Evolutionary conservation across 30 jellyfish, hydroid and myxozoan genomes (phyloP), one percentile per base, ranked within the genome.

Genomic region (Catostylus mosaicus): DNA sequence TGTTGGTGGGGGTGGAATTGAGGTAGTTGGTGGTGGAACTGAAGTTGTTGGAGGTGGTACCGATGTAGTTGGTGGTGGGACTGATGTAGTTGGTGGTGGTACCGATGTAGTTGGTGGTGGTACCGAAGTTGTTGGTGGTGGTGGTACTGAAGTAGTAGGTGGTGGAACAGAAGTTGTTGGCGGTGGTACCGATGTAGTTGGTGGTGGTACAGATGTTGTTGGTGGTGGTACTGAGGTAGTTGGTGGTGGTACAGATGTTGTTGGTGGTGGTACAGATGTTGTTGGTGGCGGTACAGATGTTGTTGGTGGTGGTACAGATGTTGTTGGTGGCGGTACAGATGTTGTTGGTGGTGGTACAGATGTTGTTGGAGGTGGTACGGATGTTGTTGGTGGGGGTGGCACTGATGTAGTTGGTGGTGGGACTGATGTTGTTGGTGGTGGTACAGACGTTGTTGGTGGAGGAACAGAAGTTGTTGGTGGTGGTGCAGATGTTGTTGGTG

Each of bases 131-230:
- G 56, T 6, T 16, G 56, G 8, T 6, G 56, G 8, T 43, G 56
- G 56, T 6, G 56, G 56, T 43, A 16, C 12, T 43, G 56, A 51
- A 8, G 83, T 47, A 16, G 69, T 26, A 30, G 47, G 14, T 47
- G 82, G 29, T 10, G 89, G 68, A n/a, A 68, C 36, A 18, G 73
- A 36, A 1, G 26, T 36, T 0, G 73, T 6, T 43, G 56, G 8
- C 26, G 73, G 30, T 0, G 73, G 73, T 1, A 26, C 65, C 1
- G 32, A 14, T 24, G 80, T 27, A 16, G 31, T 32, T 1, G 61
- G 31, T 67, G 80, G 26, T 27, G 61, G 65, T 9, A 32, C 11
- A 67, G 92, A 37, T 34, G 92, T 67, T 8, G 92, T 77, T 3
- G 77, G 32, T 32, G 78, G 63, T 24, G 37, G 22, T 43, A 16